Evolutionary conservation across 2,113 vertebrate species (phyloP).

Genomic region (Rhipidura dahli): DNA sequence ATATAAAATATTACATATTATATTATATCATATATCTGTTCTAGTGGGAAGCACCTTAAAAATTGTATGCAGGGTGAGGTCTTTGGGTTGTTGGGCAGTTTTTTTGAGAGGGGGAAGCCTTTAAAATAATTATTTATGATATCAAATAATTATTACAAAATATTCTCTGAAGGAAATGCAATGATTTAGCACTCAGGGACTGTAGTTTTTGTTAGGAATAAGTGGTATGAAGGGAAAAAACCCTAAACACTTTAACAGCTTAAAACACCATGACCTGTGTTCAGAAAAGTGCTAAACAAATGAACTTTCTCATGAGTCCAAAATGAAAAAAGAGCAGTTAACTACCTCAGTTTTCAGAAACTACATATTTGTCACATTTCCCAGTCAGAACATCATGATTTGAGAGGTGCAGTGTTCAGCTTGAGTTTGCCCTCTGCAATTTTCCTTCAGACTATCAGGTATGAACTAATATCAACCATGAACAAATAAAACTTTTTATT

Average conservation of each 20-base stretch:
- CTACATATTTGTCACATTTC: not conserved
- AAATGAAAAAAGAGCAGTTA: not conserved
- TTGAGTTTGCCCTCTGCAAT: not conserved
- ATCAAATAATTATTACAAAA: not conserved
- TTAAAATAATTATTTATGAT: not conserved
- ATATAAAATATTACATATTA: not conserved
- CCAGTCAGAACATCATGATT: not conserved
- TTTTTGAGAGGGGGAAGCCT: accelerated
- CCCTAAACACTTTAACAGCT: not conserved
- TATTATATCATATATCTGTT: not conserved
- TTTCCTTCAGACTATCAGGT: not conserved
- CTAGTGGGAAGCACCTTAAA: not conserved
- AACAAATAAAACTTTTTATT: not conserved
- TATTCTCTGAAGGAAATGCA: not conserved
- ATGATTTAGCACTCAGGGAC: accelerated
- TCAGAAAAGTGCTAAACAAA: not conserved
- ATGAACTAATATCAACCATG: not conserved
- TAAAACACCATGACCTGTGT: not conserved
- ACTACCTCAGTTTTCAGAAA: not conserved
- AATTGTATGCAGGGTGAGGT: not conserved
- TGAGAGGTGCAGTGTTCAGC: not conserved
- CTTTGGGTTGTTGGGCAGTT: not conserved
- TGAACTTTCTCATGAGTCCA: not conserved
- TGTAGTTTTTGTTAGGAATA: not conserved
- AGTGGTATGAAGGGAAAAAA: not conserved